Base-by-base conservation (phyloP, 2,888 invertebrate species). In the Cinara cedri region DNA sequence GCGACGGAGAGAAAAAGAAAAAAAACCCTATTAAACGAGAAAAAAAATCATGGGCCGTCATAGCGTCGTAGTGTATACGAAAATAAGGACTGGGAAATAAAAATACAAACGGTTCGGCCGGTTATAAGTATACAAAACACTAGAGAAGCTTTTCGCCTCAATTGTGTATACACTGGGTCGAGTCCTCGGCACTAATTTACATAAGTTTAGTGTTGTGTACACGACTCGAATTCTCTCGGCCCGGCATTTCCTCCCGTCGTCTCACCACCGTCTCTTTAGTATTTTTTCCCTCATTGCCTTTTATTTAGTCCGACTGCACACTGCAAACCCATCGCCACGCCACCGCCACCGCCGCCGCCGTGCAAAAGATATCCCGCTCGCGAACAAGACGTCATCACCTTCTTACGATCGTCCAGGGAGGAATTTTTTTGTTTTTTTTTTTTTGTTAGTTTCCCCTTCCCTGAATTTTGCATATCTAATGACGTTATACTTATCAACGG, bases 141-240 rank as follows among this genome's bases (percentile, higher is more conserved):
- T 21, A 74, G 46, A 76, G 68, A 68, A 68, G 76, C 68, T 68
- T 68, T 68, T 76, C 76, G 68, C 57, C 57, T 57, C 46, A 21
- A 57, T 76, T 68, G 57, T 68, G 19, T 19, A 42, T 44, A 65
- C 21, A 65, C 34, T 24, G 65, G n/a, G 3, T 24, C 76, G 57
- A 46, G 55, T 76, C 26, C n/a, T 65, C 54, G n/a, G 14, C 57
- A 76, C 66, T 76, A 76, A 76, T 76, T 68, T 76, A 76, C 66
- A 66, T 65, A 76, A 76, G 76, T 76, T 76, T 68, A 65, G 24
- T 16, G 65, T 21, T 21, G 16, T 68, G 55, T 70, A 70, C 44
- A 57, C 57, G 34, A 54, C 19, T 65, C 42, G 55, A 21, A 14
- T 34, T 44, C 71, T 3, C 21, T 14, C 55, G 16, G 16, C 13